Percentiles rank a stretch among this genome's conserved stretches.
These are phyloP conservation scores for Panonychus citri DNA, from an alignment of 1,140 invertebrate species.

Conservation along the genomic window DNA sequence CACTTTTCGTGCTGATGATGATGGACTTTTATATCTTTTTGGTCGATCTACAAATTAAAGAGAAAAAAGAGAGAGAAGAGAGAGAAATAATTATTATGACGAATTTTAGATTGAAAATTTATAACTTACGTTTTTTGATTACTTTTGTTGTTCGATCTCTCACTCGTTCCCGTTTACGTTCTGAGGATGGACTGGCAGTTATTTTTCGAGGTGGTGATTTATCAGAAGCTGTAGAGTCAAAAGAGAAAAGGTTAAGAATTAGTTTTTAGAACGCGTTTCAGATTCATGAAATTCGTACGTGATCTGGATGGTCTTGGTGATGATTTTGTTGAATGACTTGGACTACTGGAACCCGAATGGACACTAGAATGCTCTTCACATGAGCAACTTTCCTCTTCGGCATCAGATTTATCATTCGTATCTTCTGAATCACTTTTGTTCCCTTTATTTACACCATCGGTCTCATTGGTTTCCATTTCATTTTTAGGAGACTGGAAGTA, in stretches of 20 bases:
- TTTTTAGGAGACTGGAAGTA: not conserved
- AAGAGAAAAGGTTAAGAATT: too few species aligned
- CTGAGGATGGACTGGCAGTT: too few species aligned
- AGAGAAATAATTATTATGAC: not conserved
- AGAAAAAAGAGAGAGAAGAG: not conserved
- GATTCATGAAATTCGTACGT: not conserved
- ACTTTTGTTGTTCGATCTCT: not conserved
- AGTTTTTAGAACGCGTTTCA: not conserved
- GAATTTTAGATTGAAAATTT: too few species aligned
- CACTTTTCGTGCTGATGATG: slow-evolving; percentile 3
- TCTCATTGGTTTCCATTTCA: not conserved
- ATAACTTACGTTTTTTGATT: not conserved
- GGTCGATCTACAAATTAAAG: not conserved
- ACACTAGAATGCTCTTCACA: slow-evolving; percentile 11
- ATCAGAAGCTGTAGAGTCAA: too few species aligned
- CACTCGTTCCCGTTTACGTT: too few species aligned
- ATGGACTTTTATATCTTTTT: slow-evolving; percentile 3
- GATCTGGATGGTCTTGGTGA: slow-evolving; percentile 2
- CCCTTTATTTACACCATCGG: not conserved
- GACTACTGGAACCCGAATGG: not conserved
- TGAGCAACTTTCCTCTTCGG: slow-evolving; percentile 5
- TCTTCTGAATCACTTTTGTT: not conserved
- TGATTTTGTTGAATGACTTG: not conserved
- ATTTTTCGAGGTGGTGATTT: too few species aligned
- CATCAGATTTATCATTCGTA: not conserved